Evolutionary conservation across 2,113 vertebrate genomes (phyloP).

Genomic region (Mesitornis unicolor): DNA sequence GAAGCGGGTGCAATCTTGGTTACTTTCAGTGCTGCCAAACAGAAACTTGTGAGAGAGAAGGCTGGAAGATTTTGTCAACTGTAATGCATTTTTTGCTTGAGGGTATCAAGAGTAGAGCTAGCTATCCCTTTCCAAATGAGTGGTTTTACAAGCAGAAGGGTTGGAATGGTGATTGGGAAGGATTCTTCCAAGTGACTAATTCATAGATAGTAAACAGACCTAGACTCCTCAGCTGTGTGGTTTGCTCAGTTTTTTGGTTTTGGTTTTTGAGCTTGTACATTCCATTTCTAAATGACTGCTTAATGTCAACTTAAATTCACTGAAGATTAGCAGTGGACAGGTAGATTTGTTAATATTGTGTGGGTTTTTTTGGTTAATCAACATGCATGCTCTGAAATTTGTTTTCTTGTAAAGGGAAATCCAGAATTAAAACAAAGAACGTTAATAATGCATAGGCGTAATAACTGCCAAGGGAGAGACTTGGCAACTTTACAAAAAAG

Average conservation of each 20-base stretch:
- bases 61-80: neutral
- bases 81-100: neutral
- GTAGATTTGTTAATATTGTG: neutral
- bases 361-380: neutral
- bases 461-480: neutral
- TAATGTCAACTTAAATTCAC: neutral
- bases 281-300: neutral
- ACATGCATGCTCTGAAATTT: neutral
- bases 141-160: neutral
- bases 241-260: neutral
- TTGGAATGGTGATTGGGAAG: neutral
- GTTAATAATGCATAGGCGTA: constrained; percentile 1
- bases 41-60: neutral
- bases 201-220: neutral
- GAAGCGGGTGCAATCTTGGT: neutral
- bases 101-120: neutral
- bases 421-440: neutral
- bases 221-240: neutral
- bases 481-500: neutral
- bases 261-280: neutral
- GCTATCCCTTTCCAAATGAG: neutral
- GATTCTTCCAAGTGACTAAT: neutral
- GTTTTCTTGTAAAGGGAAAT: neutral
- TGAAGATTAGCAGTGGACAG: neutral
- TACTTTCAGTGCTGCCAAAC: neutral